A percentile compares a stretch with the other conserved stretches of the same genome.
Evolutionary conservation across 2,888 invertebrate species (phyloP).

Genomic region (Zaprionus obscuricornis): DNA sequence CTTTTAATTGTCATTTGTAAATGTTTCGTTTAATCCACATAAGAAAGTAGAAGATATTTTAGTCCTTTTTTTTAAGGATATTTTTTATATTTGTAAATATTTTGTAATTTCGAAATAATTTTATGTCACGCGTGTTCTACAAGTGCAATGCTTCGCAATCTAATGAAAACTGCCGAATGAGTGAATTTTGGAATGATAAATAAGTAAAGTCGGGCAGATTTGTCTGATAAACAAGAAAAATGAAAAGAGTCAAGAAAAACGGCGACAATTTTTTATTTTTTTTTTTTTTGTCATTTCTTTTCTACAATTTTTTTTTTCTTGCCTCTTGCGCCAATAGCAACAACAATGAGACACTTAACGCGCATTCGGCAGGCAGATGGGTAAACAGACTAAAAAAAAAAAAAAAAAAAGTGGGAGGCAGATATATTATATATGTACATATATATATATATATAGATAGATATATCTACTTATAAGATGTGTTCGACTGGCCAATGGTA

Average conservation of each 20-base stretch:
- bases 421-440: too few species aligned
- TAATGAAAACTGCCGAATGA: conserved; percentile 70
- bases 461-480: conserved; percentile 42
- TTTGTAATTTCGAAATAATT: conserved; percentile 8
- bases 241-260: conserved; percentile 73
- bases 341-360: conserved; percentile 76
- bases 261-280: conserved; percentile 52
- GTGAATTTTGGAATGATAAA: conserved; percentile 68
- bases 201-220: conserved; percentile 54
- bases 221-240: conserved; percentile 73
- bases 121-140: conserved; percentile 15
- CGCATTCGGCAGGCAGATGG: conserved; percentile 63
- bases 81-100: neutral
- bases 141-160: conserved; percentile 63
- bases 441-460: conserved; percentile 26
- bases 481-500: conserved; percentile 10
- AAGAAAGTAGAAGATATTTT: neutral
- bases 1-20: conserved; percentile 52
- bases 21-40: conserved; percentile 3
- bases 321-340: conserved; percentile 41
- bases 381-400: conserved; percentile 25
- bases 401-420: neutral
- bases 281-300: conserved; percentile 30
- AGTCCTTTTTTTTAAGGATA: neutral
- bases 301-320: conserved; percentile 19